Conservation (phyloP, 2,888 invertebrate genomes). For the Corbicula japonica region DNA sequence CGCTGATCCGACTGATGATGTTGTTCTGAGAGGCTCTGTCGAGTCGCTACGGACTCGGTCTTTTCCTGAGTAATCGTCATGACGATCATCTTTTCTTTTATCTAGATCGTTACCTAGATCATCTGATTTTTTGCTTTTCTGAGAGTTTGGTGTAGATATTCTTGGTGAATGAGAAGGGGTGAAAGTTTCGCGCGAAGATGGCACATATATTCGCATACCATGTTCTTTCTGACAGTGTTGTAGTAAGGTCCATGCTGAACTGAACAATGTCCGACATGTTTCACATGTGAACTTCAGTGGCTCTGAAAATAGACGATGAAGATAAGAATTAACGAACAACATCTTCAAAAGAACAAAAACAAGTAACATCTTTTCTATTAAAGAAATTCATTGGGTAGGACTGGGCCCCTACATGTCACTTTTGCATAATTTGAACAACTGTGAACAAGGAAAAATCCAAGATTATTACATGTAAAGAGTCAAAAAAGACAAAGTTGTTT, state of each 20-base stretch:
- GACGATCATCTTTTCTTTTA: slow-evolving; percentile 45
- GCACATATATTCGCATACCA: slow-evolving; percentile 95
- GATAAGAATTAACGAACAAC: too few species aligned
- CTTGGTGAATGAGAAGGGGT: slow-evolving; percentile 68
- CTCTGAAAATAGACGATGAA: slow-evolving; percentile 88
- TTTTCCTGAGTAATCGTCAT: slow-evolving; percentile 64
- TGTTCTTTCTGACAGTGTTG: slow-evolving; percentile 98
- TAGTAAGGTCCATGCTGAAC: slow-evolving; percentile 97
- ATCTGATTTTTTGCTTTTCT: slow-evolving; percentile 86
- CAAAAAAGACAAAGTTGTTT: too few species aligned
- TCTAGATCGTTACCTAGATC: slow-evolving; percentile 30
- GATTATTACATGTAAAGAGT: too few species aligned
- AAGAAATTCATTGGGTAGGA: too few species aligned
- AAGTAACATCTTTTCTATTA: too few species aligned
- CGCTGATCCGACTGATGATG: slow-evolving; percentile 71
- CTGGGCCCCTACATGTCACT: too few species aligned
- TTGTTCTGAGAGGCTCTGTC: slow-evolving; percentile 68
- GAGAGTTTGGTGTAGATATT: slow-evolving; percentile 49
- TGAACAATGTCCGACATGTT: slow-evolving; percentile 96
- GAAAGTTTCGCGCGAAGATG: slow-evolving; percentile 58
- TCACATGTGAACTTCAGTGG: slow-evolving; percentile 97
- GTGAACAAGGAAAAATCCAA: too few species aligned
- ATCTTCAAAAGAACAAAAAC: too few species aligned
- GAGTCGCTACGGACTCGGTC: slow-evolving; percentile 67
- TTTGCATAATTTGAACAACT: too few species aligned